These are phyloP conservation scores for Pogonognathellus flavescens DNA, from an alignment of 1,140 invertebrate species.

Conservation along the genomic window DNA sequence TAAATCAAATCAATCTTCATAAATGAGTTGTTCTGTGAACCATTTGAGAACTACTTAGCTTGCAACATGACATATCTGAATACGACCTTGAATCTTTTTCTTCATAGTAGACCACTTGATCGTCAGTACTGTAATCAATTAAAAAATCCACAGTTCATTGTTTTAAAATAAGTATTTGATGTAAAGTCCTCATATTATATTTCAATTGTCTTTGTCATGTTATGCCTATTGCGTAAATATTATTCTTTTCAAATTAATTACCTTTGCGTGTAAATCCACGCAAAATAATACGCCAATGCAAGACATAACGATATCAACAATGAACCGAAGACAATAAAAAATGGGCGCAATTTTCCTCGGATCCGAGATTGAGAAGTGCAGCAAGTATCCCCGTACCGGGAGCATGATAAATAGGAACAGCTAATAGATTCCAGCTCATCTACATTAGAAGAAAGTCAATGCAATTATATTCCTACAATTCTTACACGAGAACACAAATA, in stretches of 20 bases:
- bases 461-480: too few relatives aligned
- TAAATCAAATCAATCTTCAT: background rate
- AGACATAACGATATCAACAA: conserved; percentile 65
- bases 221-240: too few relatives aligned
- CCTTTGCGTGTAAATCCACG: conserved; percentile 66
- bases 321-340: conserved; percentile 66
- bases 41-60: conserved; percentile 43
- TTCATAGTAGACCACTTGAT: conserved; percentile 47
- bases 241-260: conserved; percentile 1
- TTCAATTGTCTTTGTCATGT: background rate
- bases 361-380: conserved; percentile 57
- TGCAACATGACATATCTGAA: conserved; percentile 45
- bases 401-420: conserved; percentile 66
- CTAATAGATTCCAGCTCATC: conserved; percentile 65
- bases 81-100: conserved; percentile 40
- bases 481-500: background rate
- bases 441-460: conserved; percentile 18
- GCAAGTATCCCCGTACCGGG: conserved; percentile 63
- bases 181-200: background rate
- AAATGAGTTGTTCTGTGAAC: conserved; percentile 62
- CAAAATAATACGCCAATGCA: conserved; percentile 66
- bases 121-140: conserved; percentile 26
- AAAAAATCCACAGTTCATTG: background rate
- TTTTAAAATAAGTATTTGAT: background rate
- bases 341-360: conserved; percentile 62